phyloP scores from a whole-genome alignment of 2,888 invertebrate genomes.

The Protonemura montana region DNA sequence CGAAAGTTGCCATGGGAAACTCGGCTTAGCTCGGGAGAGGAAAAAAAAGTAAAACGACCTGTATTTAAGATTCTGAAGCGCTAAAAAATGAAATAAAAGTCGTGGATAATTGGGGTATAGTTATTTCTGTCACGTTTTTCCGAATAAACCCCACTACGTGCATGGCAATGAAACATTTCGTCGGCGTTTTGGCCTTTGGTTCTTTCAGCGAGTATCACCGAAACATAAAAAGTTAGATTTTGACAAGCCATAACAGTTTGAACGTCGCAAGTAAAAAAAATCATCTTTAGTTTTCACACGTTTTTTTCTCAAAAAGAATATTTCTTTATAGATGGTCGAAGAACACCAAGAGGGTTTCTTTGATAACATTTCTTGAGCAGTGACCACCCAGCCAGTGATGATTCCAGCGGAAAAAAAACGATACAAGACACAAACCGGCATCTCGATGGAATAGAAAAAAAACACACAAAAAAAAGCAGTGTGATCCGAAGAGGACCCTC shows the following conservation, averaged over 20 bases:
- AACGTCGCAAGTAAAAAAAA: neutral
- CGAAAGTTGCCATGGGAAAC: neutral
- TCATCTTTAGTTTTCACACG: neutral
- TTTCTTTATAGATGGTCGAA: neutral
- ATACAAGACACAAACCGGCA: too few species aligned
- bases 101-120: neutral
- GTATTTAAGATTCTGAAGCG: neutral
- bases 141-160: neutral
- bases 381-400: neutral
- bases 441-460: neutral
- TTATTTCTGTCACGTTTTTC: conserved; percentile 25
- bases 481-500: neutral
- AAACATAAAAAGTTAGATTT: neutral
- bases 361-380: neutral
- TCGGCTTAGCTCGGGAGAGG: neutral
- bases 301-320: too few species aligned
- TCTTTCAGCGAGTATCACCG: neutral
- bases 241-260: neutral
- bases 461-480: neutral
- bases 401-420: too few species aligned
- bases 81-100: neutral
- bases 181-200: neutral
- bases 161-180: neutral
- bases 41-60: neutral
- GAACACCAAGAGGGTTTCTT: neutral